Conservation (phyloP, 2,113 vertebrate species). For the Bungarus multicinctus region DNA sequence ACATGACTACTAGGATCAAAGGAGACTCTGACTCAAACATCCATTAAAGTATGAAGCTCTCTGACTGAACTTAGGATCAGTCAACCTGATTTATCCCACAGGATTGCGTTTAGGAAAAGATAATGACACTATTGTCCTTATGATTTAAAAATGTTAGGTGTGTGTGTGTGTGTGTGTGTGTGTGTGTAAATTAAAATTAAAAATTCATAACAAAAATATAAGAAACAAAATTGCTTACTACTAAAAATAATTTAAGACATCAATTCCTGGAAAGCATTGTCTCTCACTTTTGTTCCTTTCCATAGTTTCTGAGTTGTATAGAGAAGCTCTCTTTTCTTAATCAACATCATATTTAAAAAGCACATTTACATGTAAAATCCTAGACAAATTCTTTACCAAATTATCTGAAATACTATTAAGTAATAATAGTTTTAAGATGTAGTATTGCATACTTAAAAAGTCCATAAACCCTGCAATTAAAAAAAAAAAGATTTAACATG, state of each 20-base stretch:
- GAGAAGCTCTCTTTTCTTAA: background rate
- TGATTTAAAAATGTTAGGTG: background rate
- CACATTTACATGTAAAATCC: constrained; percentile 23
- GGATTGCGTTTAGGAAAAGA: background rate
- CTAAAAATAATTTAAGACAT: background rate
- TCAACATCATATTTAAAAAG: background rate
- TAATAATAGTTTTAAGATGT: constrained; percentile 60
- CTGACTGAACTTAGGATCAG: background rate
- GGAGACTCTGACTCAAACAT: background rate
- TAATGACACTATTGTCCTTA: background rate
- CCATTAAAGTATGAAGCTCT: background rate
- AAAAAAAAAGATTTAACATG: constrained; percentile 32
- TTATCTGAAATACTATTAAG: constrained; percentile 52
- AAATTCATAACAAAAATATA: background rate
- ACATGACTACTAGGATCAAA: background rate
- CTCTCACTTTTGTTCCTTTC: background rate
- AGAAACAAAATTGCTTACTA: background rate
- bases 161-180: too few relatives aligned
- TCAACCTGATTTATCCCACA: background rate
- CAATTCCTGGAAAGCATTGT: background rate
- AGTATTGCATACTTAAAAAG: constrained; percentile 43
- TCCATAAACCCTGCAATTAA: constrained; percentile 42
- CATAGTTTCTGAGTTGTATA: background rate
- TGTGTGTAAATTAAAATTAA: background rate
- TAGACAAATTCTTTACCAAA: constrained; percentile 41